These are phyloP conservation scores for Varanus salvator DNA, from an alignment of 2,113 vertebrate genomes.

Conservation along the genomic window DNA sequence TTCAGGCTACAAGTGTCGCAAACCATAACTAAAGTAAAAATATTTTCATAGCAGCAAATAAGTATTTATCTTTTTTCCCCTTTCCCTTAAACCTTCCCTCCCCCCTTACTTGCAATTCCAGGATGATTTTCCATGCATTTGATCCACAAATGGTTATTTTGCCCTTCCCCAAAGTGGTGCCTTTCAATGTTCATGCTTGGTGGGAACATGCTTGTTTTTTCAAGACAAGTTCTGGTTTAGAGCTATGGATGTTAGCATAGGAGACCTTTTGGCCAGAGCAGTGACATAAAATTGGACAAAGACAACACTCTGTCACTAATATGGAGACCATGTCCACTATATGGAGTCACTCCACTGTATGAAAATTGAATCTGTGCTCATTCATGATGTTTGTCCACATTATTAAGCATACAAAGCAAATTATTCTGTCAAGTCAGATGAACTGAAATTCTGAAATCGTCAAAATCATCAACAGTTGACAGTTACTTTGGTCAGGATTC, in stretches of 20 bases:
- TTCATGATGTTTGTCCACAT: neutral
- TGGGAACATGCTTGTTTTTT: slow-evolving; percentile 18
- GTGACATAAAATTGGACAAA: neutral
- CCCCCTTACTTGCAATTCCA: neutral
- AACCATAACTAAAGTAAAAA: neutral
- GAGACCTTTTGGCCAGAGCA: neutral
- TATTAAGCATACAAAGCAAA: neutral
- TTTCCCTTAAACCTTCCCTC: neutral
- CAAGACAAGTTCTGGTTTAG: slow-evolving; percentile 5
- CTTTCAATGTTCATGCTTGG: too few relatives aligned
- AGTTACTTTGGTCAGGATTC: neutral
- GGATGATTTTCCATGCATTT: neutral
- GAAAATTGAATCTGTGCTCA: neutral
- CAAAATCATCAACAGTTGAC: neutral
- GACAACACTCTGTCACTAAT: neutral
- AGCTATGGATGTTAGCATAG: neutral
- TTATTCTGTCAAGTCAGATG: neutral
- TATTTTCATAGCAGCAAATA: neutral
- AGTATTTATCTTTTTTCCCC: neutral
- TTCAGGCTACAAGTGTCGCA: slow-evolving; percentile 36
- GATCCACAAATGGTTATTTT: neutral
- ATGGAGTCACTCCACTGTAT: too few relatives aligned
- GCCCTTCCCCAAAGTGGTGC: too few relatives aligned
- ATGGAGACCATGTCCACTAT: too few relatives aligned
- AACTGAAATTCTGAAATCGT: neutral